Evolutionary conservation across 2,888 invertebrate species (phyloP).

Genomic region (Perizoma flavofasciatum): DNA sequence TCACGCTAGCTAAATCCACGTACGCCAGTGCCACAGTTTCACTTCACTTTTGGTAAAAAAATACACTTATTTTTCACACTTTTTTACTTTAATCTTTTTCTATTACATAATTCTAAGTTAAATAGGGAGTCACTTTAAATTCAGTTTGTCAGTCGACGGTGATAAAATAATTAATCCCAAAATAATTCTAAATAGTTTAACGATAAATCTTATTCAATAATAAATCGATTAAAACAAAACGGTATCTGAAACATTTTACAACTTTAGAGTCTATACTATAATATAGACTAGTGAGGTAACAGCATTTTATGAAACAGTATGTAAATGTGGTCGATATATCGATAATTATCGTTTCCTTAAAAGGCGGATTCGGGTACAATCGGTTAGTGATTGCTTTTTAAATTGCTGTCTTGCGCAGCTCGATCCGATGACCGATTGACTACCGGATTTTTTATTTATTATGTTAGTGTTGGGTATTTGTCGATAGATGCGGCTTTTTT

Average conservation of each 20-base stretch:
- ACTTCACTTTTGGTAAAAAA: slow-evolving; percentile 50
- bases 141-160: background rate
- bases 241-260: slow-evolving; percentile 29
- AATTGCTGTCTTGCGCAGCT: slow-evolving; percentile 61
- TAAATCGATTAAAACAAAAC: slow-evolving; percentile 35
- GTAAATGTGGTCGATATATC: slow-evolving; percentile 63
- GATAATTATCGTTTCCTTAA: slow-evolving; percentile 74
- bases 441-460: slow-evolving; percentile 64
- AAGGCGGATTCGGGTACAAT: slow-evolving; percentile 68
- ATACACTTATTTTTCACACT: slow-evolving; percentile 26
- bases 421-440: slow-evolving; percentile 51
- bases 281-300: slow-evolving; percentile 59
- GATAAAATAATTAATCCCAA: background rate
- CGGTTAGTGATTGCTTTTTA: slow-evolving; percentile 75
- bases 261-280: no score
- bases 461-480: slow-evolving; percentile 47
- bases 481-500: slow-evolving; percentile 39
- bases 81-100: slow-evolving; percentile 5
- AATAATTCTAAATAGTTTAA: slow-evolving; percentile 16
- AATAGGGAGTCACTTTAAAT: background rate
- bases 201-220: slow-evolving; percentile 29
- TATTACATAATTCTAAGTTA: background rate
- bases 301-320: slow-evolving; percentile 64
- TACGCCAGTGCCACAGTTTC: slow-evolving; percentile 88
- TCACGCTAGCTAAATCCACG: slow-evolving; percentile 90